phyloP scores from a whole-genome alignment of 2,888 invertebrate species.

The Plemyria rubiginata region DNA sequence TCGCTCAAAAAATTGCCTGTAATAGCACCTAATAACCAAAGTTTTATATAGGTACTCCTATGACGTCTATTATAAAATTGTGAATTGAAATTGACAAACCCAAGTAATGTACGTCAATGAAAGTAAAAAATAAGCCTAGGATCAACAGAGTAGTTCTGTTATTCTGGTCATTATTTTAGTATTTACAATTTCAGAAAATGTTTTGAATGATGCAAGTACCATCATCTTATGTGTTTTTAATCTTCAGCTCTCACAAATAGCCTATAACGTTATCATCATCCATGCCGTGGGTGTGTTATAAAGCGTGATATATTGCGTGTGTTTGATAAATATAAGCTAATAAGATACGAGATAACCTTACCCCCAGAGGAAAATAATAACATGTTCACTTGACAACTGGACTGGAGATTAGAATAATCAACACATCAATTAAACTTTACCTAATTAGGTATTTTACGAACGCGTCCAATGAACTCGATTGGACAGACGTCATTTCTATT shows the following conservation, averaged over 20 bases:
- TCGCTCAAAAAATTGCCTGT: too few relatives aligned
- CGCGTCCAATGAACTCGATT: neutral
- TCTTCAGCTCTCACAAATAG: conserved; percentile 6
- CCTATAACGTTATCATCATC: conserved; percentile 20
- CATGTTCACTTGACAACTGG: conserved; percentile 53
- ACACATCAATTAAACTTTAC: neutral
- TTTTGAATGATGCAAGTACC: neutral
- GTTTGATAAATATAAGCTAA: conserved; percentile 24
- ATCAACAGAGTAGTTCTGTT: neutral
- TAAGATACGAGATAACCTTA: conserved; percentile 45
- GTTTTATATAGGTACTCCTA: neutral
- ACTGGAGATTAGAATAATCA: conserved; percentile 34
- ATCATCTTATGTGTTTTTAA: neutral
- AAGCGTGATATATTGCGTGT: conserved; percentile 30
- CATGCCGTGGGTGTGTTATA: conserved; percentile 36
- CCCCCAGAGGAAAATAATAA: conserved; percentile 49
- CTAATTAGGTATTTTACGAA: neutral
- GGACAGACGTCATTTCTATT: neutral
- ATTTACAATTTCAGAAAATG: neutral
- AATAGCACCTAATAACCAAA: too few relatives aligned
- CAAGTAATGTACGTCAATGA: neutral
- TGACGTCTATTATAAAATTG: neutral
- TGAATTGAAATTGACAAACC: too few relatives aligned
- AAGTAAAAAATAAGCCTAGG: neutral
- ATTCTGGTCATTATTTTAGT: neutral